A percentile compares a stretch with the other conserved stretches of the same genome.
phyloP scores from a whole-genome alignment of 2,113 vertebrate genomes.

The Anoplopoma fimbria region DNA sequence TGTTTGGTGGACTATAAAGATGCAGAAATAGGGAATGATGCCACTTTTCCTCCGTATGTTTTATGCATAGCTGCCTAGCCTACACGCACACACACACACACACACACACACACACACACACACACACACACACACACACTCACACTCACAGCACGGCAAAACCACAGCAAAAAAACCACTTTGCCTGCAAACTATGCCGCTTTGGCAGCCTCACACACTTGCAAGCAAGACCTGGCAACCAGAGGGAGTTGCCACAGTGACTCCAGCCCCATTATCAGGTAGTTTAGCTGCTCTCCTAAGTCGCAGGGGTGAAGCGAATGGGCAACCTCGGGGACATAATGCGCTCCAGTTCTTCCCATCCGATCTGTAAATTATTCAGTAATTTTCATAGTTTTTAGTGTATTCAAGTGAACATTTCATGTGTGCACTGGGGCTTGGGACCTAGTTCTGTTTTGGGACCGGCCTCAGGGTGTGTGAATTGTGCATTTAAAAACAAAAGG shows the following conservation, averaged over 20 bases:
- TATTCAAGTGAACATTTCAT: conserved; percentile 40
- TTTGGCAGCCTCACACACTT: conserved; percentile 14
- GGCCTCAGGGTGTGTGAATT: conserved; percentile 34
- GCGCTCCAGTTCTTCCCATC: conserved; percentile 67
- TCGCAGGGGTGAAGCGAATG: conserved; percentile 48
- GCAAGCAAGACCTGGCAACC: conserved; percentile 27
- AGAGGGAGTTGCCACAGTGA: conserved; percentile 17
- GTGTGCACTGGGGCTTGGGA: not conserved
- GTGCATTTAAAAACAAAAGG: conserved; percentile 41
- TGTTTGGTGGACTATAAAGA: conserved; percentile 10
- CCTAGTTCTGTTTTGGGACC: conserved; percentile 30
- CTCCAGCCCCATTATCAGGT: conserved; percentile 37
- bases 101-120: not conserved
- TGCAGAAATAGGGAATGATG: conserved; percentile 34
- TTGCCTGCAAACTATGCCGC: not conserved
- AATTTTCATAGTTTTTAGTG: conserved; percentile 43
- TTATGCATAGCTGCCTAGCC: conserved; percentile 23
- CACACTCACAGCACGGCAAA: not conserved
- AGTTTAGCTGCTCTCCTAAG: conserved; percentile 45
- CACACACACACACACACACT: not conserved
- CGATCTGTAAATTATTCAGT: conserved; percentile 70
- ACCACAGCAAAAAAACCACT: not conserved
- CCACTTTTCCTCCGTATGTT: conserved; percentile 33
- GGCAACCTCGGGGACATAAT: conserved; percentile 52
- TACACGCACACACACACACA: not conserved